Base-by-base conservation (phyloP, 2,888 invertebrate genomes). In the Chrysotoxum bicinctum region DNA sequence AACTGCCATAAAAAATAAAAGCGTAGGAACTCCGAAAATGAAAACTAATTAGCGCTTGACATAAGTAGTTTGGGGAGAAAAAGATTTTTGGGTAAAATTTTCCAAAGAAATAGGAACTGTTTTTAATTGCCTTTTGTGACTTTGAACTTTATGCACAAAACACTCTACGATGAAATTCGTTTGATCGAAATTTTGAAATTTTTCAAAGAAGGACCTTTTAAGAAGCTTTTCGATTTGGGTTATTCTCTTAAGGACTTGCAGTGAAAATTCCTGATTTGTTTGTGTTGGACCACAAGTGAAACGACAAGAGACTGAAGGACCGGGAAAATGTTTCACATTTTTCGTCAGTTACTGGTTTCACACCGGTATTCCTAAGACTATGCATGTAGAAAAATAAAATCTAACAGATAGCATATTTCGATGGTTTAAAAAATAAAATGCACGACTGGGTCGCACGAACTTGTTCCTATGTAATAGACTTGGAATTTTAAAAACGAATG, bases 11-110 rank as follows among this genome's bases (percentile, higher is more conserved):
- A 4, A 21, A 23, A 37, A 21, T 2, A 37, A 37, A 35, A 10
- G 12, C 16, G n/a, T n/a, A n/a, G n/a, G n/a, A 56, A 37, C 37
- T 56, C 14, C 3, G 1, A 35, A 58, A 58, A 58, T 14, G 35
- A 37, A 58, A 58, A 58, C 58, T 58, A 58, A 58, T 58, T 58
- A 58, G 21, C 58, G 21, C 37, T 37, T 37, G 58, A 58, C 58
- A 58, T 21, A 37, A 58, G 35, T 32, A 35, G 1, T 19, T 3
- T 26, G 9, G 30, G 30, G 2, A 32, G 32, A 30, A 30, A 0
- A 32, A 30, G 10, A 32, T 32, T 16, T 32, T 54, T 32, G 10
- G 23, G 8, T 26, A 50, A 14, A 23, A 3, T 7, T 7, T 14
- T 14, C 0, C 23, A 23, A 50, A 14, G 50, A 23, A 14, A 23